Base-by-base conservation (phyloP, 1,140 invertebrate genomes). In the Drosophila varians region DNA sequence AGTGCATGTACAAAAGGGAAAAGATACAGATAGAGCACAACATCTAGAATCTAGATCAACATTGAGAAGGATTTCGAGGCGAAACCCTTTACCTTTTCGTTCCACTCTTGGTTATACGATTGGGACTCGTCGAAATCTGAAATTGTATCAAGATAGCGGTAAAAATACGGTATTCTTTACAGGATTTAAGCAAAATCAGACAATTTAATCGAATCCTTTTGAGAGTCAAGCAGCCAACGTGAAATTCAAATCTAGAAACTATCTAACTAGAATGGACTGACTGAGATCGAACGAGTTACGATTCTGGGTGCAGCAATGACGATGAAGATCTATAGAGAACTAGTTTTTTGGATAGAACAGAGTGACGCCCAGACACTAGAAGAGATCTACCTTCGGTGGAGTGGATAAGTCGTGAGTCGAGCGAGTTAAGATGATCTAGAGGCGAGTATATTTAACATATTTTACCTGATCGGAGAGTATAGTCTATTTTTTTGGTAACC, bases 61-160 rank as follows among this genome's bases (percentile, higher is more conserved):
- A 51, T 23, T 47, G 21, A 71, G 53, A 46, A 73, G 82, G 82
- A 86, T 74, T 86, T 87, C 79, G 26, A 34, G 21, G 43, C 25
- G 82, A 86, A 87, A 87, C 52, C 76, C 77, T 84, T 89, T 91
- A 91, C 90, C 90, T 91, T 91, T 83, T 90, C 89, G 72, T 89
- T 90, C 90, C 90, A 91, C 71, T 91, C 90, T 65, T 82, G 78
- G 88, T 91, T 90, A 78, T 90, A 91, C 47, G 82, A 78, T 83
- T 90, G 89, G 53, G 79, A 71, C 79, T 91, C 90, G 71, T 91
- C 90, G 77, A 91, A 91, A 90, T 91, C 90, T 91, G 89, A 65
- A 91, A 91, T 80, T 80, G 76, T 70, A 80, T 86, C 60, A 88
- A 88, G 47, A 52, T 68, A 53, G 47, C 61, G 70, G 74, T 79